Evolutionary conservation across 2,888 invertebrate genomes (phyloP).

Genomic region (Colletes collaris): DNA sequence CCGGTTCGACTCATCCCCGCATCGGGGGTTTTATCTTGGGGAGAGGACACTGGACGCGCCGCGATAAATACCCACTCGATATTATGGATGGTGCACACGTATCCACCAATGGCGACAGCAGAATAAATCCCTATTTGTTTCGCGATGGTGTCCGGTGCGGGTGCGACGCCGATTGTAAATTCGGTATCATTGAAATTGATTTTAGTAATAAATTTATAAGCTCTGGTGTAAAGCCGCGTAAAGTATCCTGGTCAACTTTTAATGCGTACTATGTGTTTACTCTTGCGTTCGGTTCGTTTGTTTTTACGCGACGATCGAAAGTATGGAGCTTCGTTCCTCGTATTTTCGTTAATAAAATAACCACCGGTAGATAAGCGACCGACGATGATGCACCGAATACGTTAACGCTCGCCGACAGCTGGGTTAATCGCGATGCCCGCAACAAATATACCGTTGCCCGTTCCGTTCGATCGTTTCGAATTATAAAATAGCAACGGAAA

Average conservation of each 20-base stretch:
- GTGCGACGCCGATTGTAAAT: slow-evolving; percentile 40
- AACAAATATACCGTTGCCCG: slow-evolving; percentile 13
- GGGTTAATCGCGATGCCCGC: slow-evolving; percentile 34
- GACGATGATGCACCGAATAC: slow-evolving; percentile 30
- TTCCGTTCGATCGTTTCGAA: slow-evolving; percentile 31
- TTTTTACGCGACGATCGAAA: slow-evolving; percentile 25
- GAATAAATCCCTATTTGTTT: slow-evolving; percentile 65
- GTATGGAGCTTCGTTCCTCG: neutral
- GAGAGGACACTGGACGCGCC: slow-evolving; percentile 56
- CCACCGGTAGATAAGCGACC: slow-evolving; percentile 40
- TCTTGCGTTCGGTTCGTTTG: slow-evolving; percentile 26
- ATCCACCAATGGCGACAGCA: slow-evolving; percentile 45
- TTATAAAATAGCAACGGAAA: slow-evolving; percentile 4
- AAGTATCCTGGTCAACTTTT: slow-evolving; percentile 16
- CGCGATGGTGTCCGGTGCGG: slow-evolving; percentile 21
- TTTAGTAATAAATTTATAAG: slow-evolving; percentile 57
- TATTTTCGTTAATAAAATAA: slow-evolving; percentile 38
- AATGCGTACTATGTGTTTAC: slow-evolving; percentile 35
- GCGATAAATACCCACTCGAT: slow-evolving; percentile 70
- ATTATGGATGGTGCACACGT: slow-evolving; percentile 63
- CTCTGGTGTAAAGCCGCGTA: slow-evolving; percentile 19
- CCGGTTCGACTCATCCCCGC: slow-evolving; percentile 42
- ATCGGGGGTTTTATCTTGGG: slow-evolving; percentile 64
- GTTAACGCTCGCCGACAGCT: slow-evolving; percentile 9
- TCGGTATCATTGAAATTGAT: slow-evolving; percentile 57